phyloP scores from a whole-genome alignment of 2,797 vertebrate genomes.

The Alca torda region DNA sequence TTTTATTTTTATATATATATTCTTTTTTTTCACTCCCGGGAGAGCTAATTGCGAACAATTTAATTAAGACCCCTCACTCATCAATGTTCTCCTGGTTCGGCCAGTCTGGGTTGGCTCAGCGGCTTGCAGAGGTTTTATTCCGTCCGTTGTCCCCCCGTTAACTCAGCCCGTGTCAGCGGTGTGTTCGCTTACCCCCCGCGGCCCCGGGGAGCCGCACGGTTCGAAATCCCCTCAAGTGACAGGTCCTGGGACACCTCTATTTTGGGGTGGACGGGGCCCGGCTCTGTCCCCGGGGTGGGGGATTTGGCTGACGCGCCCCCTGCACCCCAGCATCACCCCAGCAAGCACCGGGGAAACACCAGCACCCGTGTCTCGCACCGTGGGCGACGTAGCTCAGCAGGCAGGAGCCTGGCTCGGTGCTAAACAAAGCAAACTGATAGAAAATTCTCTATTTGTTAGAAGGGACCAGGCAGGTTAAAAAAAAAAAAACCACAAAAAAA shows the following conservation, averaged over 20 bases:
- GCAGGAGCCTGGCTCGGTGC: neutral
- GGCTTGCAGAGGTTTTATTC: constrained; percentile 73
- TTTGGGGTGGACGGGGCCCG: neutral
- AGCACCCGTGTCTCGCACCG: neutral
- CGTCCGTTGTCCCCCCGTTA: constrained; percentile 60
- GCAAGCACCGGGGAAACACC: neutral
- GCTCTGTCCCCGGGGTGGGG: neutral
- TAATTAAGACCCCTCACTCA: constrained; percentile 76
- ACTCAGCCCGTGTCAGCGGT: constrained; percentile 23
- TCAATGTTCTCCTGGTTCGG: constrained; percentile 69
- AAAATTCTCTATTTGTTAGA: neutral
- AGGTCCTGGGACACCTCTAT: constrained; percentile 6
- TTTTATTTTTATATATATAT: neutral
- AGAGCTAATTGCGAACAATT: constrained; percentile 74
- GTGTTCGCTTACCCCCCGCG: constrained; percentile 20
- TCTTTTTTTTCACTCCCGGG: constrained; percentile 49
- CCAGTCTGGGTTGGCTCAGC: constrained; percentile 72
- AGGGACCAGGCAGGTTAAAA: neutral
- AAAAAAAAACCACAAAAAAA: neutral
- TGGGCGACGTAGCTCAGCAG: neutral
- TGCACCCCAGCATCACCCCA: neutral
- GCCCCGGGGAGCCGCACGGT: constrained; percentile 37
- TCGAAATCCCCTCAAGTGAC: constrained; percentile 47
- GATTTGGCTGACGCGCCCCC: neutral
- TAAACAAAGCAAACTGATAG: neutral